A percentile compares a stretch with the other conserved stretches of the same genome.
Conservation (phyloP, 2,888 invertebrate species). For the Anoncus sp. region DNA sequence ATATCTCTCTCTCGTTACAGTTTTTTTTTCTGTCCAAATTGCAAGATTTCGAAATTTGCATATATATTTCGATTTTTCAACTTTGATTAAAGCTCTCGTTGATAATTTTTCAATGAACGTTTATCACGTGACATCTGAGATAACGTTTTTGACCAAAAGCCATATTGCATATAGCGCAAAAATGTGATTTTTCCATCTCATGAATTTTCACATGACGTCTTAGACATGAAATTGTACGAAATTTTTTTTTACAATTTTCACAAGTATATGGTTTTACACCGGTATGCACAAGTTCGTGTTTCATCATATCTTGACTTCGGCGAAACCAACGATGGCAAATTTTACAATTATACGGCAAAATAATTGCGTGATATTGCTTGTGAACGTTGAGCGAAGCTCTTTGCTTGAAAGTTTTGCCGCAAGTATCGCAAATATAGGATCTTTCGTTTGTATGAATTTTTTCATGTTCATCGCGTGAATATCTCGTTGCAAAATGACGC, state of each 20-base stretch:
- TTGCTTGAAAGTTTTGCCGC: constrained; percentile 83
- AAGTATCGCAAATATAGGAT: constrained; percentile 82
- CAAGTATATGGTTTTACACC: constrained; percentile 82
- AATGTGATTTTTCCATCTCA: constrained; percentile 73
- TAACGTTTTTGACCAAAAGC: constrained; percentile 84
- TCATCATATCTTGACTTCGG: constrained; percentile 83
- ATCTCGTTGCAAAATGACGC: constrained; percentile 73
- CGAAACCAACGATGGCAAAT: constrained; percentile 82
- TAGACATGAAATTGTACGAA: constrained; percentile 83
- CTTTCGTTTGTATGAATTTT: constrained; percentile 77
- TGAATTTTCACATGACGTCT: constrained; percentile 85
- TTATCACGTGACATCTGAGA: constrained; percentile 82
- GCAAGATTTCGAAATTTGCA: too few relatives aligned
- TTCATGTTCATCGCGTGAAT: constrained; percentile 76
- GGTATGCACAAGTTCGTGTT: constrained; percentile 83
- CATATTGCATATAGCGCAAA: constrained; percentile 79
- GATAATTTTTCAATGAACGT: too few relatives aligned
- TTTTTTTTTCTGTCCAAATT: too few relatives aligned
- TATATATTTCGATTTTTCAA: constrained; percentile 7
- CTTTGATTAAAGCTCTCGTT: too few relatives aligned
- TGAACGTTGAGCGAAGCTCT: constrained; percentile 83
- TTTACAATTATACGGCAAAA: constrained; percentile 64
- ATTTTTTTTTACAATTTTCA: constrained; percentile 83
- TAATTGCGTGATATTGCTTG: constrained; percentile 72
- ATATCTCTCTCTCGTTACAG: neutral